Base-by-base conservation (phyloP, 1,140 invertebrate genomes). In the Ceratosolen fusciceps region DNA sequence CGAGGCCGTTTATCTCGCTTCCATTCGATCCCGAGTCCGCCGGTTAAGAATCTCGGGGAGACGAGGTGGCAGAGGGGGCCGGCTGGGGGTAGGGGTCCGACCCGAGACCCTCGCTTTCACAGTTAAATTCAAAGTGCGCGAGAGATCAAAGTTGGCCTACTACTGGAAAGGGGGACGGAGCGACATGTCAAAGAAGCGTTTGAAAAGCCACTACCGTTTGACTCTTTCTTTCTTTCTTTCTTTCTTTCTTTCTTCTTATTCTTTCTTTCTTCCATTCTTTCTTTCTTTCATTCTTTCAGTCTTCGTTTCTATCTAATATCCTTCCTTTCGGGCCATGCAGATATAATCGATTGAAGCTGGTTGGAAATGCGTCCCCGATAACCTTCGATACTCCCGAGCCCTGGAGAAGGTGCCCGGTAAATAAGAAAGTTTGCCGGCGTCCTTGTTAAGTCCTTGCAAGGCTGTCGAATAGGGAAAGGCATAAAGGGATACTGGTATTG, bases 401-500 rank as follows among this genome's bases (percentile, higher is more conserved):
- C 82, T 83, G 81, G 71, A 79, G 80, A 5, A 37, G 29, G 1
- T 2, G 78, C 49, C 68, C 82, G 77, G 83, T 86, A 86, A 86
- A 86, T 85, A 85, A 85, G 82, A 81, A 84, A 85, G 83, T 83
- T 85, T 84, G 71, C 74, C 60, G 79, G 76, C 82, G 34, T 72
- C 62, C 68, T 80, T 81, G 80, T 79, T 78, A 73, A n/a, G n/a
- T n/a, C n/a, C n/a, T n/a, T n/a, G n/a, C n/a, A n/a, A n/a, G n/a
- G n/a, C n/a, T n/a, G n/a, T n/a, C n/a, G n/a, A n/a, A n/a, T n/a
- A n/a, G n/a, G n/a, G n/a, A 81, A 82, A 72, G 79, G 79, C 73
- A 72, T 56, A 29, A 56, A 26, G 54, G 37, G n/a, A 43, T 19
- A 43, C 1, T 24, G 1, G 65, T 9, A 5, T 19, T 34, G 34